These are phyloP conservation scores for Petaurus breviceps DNA, from an alignment of 2,113 vertebrate species.

Conservation along the genomic window DNA sequence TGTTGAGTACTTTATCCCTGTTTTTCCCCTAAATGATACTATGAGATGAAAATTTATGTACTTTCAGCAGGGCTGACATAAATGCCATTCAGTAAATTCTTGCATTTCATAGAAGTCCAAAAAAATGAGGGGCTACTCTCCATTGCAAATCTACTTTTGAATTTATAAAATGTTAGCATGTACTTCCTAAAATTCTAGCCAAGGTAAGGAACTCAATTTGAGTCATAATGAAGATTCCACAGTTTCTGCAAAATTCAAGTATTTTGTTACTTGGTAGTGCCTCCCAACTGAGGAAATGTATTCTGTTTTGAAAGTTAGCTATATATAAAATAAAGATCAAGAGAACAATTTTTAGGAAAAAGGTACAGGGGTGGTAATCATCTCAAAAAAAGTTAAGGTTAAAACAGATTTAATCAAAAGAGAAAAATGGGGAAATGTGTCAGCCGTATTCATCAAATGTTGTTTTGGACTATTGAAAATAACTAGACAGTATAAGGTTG, in stretches of 20 bases:
- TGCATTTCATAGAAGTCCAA: neutral
- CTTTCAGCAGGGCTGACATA: neutral
- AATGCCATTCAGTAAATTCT: neutral
- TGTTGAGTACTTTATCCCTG: neutral
- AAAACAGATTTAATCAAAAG: too few relatives aligned
- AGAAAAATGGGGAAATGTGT: too few relatives aligned
- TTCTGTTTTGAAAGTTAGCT: conserved; percentile 33
- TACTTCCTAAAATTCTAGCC: conserved; percentile 23
- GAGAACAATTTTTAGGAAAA: neutral
- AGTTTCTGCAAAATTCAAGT: conserved; percentile 17
- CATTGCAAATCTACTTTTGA: too few relatives aligned
- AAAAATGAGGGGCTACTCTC: too few relatives aligned
- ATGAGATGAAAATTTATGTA: neutral
- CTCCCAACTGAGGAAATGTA: conserved; percentile 22
- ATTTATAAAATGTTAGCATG: neutral
- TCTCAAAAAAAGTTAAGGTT: too few relatives aligned
- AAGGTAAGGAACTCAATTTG: neutral
- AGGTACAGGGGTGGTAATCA: neutral
- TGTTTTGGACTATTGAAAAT: too few relatives aligned
- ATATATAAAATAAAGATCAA: too few relatives aligned
- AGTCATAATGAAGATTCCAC: neutral
- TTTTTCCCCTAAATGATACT: neutral
- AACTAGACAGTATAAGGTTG: too few relatives aligned
- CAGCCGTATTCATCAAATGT: too few relatives aligned
- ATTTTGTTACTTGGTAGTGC: conserved; percentile 30